These are phyloP conservation scores for Cercopithecus petaurista DNA, from an alignment of 2,797 vertebrate genomes.

Conservation along the genomic window DNA sequence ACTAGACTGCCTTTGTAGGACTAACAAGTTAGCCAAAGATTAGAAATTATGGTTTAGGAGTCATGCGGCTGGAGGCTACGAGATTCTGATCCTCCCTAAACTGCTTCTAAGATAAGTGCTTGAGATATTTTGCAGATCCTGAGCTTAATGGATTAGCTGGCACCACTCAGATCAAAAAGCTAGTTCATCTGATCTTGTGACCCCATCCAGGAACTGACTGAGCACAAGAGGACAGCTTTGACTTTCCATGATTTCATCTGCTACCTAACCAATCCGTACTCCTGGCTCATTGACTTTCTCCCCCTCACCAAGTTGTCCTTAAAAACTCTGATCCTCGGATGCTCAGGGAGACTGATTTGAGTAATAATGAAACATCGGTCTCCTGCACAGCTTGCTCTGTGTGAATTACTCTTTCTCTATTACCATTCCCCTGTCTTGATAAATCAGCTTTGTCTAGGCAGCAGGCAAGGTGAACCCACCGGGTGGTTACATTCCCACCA, in stretches of 20 bases:
- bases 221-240: background rate
- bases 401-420: background rate
- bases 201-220: background rate
- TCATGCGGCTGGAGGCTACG: background rate
- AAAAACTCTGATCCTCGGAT: background rate
- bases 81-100: background rate
- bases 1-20: background rate
- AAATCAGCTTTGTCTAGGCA: background rate
- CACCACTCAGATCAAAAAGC: background rate
- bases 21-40: background rate
- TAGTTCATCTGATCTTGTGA: background rate
- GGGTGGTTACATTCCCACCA: background rate
- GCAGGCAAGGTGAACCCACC: background rate
- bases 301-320: background rate
- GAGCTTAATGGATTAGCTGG: background rate
- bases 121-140: background rate
- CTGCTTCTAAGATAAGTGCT: background rate
- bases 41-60: background rate
- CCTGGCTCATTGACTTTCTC: background rate
- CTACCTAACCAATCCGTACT: background rate
- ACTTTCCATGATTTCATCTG: background rate
- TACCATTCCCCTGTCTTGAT: background rate
- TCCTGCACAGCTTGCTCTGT: background rate
- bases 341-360: background rate
- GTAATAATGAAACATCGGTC: background rate